Evolutionary conservation across 2,797 vertebrate species (phyloP).

Genomic region (Triplophysa bombifrons): DNA sequence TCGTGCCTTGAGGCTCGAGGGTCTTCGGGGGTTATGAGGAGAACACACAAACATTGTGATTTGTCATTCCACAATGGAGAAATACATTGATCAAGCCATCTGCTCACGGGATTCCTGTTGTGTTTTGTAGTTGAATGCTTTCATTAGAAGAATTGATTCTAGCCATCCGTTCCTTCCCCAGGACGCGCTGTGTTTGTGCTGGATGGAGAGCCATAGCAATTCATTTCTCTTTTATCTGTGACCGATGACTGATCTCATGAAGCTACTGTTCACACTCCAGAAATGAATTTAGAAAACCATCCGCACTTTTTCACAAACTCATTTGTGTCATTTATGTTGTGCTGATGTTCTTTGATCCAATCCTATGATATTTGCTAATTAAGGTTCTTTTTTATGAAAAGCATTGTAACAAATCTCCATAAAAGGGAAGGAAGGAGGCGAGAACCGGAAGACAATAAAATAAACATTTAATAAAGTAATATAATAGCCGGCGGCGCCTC

Average conservation of each 20-base stretch:
- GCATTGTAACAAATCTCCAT: too few species aligned
- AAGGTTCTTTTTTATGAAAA: neutral
- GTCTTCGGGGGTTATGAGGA: constrained; percentile 25
- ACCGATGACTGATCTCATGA: neutral
- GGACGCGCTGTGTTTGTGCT: constrained; percentile 53
- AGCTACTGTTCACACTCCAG: neutral
- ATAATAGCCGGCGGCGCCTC: too few species aligned
- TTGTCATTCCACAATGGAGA: constrained; percentile 50
- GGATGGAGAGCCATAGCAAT: constrained; percentile 43
- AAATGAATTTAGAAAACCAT: neutral
- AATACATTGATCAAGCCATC: constrained; percentile 57
- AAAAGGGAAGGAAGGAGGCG: too few species aligned
- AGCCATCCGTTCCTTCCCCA: constrained; percentile 51
- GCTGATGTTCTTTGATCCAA: neutral
- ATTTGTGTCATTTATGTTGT: constrained; percentile 7
- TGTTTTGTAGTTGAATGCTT: constrained; percentile 64
- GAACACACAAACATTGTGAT: constrained; percentile 44
- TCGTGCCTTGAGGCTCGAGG: constrained; percentile 11
- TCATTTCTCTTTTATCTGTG: constrained; percentile 44
- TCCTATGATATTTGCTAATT: neutral
- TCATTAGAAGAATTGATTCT: constrained; percentile 69
- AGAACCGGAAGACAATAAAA: too few species aligned
- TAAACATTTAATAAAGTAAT: too few species aligned
- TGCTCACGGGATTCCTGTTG: constrained; percentile 59
- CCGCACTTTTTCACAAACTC: neutral